Percentiles rank a stretch among this genome's conserved stretches.
Evolutionary conservation across 35 echinoderm and acorn worm genomes (phyloP).

Genomic region (Heliocidaris tuberculata): DNA sequence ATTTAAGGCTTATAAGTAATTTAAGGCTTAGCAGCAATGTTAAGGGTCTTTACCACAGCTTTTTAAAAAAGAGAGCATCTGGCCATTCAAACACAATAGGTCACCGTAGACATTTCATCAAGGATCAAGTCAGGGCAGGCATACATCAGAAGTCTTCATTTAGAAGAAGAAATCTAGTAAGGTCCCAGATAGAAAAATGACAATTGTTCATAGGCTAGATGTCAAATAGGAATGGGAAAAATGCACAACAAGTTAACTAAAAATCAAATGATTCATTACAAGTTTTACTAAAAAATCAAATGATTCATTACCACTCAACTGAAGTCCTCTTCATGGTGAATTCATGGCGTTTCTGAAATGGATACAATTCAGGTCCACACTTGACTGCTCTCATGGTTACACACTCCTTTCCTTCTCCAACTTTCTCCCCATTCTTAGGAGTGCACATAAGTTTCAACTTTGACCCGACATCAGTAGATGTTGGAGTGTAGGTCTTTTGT

Average conservation of each 20-base stretch:
- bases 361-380: constrained; percentile 55
- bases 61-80: too few species aligned
- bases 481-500: constrained; percentile 61
- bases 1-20: too few species aligned
- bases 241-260: not conserved
- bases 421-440: constrained; percentile 55
- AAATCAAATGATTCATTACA: not conserved
- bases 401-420: constrained; percentile 55
- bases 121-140: not conserved
- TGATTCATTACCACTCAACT: constrained; percentile 46
- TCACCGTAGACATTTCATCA: too few species aligned
- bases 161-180: not conserved
- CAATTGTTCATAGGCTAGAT: not conserved
- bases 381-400: constrained; percentile 43
- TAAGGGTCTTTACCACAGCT: not conserved
- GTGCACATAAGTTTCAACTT: constrained; percentile 61
- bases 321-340: constrained; percentile 64
- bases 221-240: not conserved
- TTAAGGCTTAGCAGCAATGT: too few species aligned
- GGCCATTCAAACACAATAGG: too few species aligned
- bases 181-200: not conserved
- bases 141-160: not conserved
- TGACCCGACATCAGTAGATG: constrained; percentile 46
- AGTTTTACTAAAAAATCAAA: not conserved
- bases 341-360: constrained; percentile 72